A percentile compares a stretch with the other conserved stretches of the same genome.
Evolutionary conservation across 2,113 vertebrate species (phyloP).

Genomic region (Centropus bengalensis): DNA sequence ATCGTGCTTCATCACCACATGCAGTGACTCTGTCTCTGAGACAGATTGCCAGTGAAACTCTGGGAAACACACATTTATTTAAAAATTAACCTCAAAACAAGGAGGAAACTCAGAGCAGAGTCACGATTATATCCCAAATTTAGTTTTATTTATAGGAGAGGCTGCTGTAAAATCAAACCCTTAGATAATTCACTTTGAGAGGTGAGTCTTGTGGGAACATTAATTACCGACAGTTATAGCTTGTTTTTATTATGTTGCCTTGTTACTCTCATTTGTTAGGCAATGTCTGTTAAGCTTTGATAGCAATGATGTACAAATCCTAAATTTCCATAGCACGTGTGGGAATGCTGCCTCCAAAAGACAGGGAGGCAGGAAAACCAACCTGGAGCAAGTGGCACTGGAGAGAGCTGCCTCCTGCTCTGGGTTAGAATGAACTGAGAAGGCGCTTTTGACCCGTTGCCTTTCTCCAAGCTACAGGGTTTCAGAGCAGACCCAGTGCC

Average conservation of each 20-base stretch:
- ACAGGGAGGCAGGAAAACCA: background rate
- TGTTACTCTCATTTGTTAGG: background rate
- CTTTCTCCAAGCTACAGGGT: too few relatives aligned
- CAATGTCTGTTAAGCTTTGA: background rate
- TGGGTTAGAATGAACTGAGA: background rate
- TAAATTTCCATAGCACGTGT: fast-evolving
- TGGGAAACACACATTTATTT: background rate
- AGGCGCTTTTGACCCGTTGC: background rate
- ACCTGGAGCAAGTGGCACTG: background rate
- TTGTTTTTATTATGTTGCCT: background rate
- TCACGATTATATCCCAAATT: background rate
- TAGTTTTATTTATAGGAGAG: background rate
- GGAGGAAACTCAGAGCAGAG: background rate
- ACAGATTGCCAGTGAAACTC: too few relatives aligned
- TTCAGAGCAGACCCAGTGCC: background rate
- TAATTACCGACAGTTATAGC: background rate
- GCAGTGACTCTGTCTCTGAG: too few relatives aligned
- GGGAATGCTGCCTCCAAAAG: background rate
- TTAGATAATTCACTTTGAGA: background rate
- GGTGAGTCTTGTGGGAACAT: background rate
- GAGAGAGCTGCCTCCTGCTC: background rate
- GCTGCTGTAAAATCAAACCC: background rate
- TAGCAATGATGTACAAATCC: background rate
- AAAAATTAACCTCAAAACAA: background rate
- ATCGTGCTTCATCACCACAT: fast-evolving